A percentile compares a stretch with the other conserved stretches of the same genome.
phyloP scores from a whole-genome alignment of 2,888 invertebrate species.

The Eilema sororculum region DNA sequence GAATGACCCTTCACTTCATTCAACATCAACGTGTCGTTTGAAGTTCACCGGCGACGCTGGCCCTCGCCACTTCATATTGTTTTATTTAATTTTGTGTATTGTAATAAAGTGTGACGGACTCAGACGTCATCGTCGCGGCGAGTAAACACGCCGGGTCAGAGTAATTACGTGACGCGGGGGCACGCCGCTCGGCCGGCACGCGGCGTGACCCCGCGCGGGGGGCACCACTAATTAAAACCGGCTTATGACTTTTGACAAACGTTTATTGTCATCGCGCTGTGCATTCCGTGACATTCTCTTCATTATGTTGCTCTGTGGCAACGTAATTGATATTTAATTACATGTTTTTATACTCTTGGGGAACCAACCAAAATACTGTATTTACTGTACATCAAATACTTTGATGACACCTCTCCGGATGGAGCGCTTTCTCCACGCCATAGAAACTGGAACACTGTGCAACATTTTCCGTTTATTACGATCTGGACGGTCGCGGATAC shows the following conservation, averaged over 20 bases:
- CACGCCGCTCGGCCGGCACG: neutral
- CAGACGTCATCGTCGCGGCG: neutral
- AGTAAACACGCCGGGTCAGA: constrained; percentile 5
- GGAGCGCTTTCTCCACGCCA: too few relatives aligned
- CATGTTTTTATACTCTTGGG: neutral
- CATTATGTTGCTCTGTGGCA: constrained; percentile 9
- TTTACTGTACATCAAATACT: neutral
- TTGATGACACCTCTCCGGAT: neutral
- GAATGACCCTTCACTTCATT: too few relatives aligned
- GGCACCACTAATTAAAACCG: constrained; percentile 20
- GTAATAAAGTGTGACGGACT: constrained; percentile 21
- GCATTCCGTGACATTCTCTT: constrained; percentile 17
- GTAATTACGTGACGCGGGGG: neutral
- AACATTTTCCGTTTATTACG: neutral
- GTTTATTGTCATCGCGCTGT: constrained; percentile 24
- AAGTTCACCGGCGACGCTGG: neutral
- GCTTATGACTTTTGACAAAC: constrained; percentile 24
- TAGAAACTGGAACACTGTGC: neutral
- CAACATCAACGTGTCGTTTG: neutral
- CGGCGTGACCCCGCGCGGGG: neutral
- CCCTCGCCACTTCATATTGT: constrained; percentile 2
- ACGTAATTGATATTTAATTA: neutral
- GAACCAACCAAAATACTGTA: neutral
- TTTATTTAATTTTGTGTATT: constrained; percentile 41
- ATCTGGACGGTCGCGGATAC: neutral